Evolutionary conservation across 2,113 vertebrate genomes (phyloP).

Genomic region (Rhizomys pruinosus): DNA sequence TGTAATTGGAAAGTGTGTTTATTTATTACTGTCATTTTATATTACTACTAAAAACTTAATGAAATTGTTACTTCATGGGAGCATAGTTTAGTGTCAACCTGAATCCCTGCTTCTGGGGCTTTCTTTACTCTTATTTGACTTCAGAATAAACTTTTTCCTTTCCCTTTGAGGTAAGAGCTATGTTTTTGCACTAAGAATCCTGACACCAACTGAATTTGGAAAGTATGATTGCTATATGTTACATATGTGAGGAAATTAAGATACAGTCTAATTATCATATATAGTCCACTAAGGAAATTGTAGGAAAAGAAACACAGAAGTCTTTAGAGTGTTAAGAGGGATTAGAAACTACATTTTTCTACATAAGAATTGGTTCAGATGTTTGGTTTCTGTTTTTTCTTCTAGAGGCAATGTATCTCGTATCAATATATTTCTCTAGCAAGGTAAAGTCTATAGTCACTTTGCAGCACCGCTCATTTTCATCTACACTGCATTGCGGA

Average conservation of each 20-base stretch:
- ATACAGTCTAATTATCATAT: not conserved
- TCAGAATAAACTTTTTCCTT: not conserved
- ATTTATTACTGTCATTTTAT: not conserved
- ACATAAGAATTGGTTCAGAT: not conserved
- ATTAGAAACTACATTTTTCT: not conserved
- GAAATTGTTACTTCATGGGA: not conserved
- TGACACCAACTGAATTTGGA: not conserved
- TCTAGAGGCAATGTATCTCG: constrained; percentile 14
- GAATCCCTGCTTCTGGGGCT: too few species aligned
- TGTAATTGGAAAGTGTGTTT: not conserved
- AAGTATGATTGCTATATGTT: not conserved
- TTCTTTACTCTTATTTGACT: not conserved
- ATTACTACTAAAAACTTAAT: not conserved
- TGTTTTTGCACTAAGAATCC: not conserved
- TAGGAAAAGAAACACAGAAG: not conserved
- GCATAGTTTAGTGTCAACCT: not conserved
- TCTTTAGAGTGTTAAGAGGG: not conserved
- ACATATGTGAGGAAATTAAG: not conserved
- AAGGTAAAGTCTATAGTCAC: constrained; percentile 68
- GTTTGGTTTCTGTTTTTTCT: constrained; percentile 41
- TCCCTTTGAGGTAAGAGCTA: not conserved
- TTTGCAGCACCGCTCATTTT: constrained; percentile 68
- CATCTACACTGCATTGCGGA: constrained; percentile 34
- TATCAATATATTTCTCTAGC: constrained; percentile 18
- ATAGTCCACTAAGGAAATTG: rapidly evolving